These are phyloP conservation scores for Trichomycterus rosablanca DNA, from an alignment of 2,113 vertebrate genomes.

Conservation along the genomic window DNA sequence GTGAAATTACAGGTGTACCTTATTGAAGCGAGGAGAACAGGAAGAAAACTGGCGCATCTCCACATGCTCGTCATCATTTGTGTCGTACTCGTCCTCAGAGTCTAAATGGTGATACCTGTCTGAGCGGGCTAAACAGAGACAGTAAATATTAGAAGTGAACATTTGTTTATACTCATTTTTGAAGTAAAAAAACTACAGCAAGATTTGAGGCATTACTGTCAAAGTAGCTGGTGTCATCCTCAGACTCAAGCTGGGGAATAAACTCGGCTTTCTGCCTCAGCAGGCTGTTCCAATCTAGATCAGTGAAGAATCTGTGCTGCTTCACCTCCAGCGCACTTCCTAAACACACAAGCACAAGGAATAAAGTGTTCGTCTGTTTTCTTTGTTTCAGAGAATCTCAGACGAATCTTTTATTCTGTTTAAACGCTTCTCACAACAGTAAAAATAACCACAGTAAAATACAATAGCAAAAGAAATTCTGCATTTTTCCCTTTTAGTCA, in stretches of 20 bases:
- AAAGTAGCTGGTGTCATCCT: constrained; percentile 98
- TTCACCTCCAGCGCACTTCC: constrained; percentile 93
- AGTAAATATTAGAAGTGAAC: not conserved
- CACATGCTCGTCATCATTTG: constrained; percentile 87
- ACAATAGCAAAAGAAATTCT: not conserved
- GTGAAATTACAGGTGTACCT: too few species aligned
- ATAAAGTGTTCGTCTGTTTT: not conserved
- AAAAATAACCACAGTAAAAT: not conserved
- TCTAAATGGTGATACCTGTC: constrained; percentile 92
- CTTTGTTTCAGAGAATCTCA: not conserved
- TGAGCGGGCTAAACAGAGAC: constrained; percentile 73
- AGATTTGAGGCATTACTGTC: constrained; percentile 76
- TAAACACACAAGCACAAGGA: constrained; percentile 42
- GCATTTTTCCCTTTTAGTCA: too few species aligned
- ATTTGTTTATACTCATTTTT: not conserved
- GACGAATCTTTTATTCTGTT: not conserved
- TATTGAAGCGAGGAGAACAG: constrained; percentile 92
- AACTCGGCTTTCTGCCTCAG: constrained; percentile 98
- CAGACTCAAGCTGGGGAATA: constrained; percentile 93
- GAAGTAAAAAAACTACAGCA: not conserved
- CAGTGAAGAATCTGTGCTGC: constrained; percentile 88
- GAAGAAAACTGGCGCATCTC: constrained; percentile 96
- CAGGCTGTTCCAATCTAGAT: constrained; percentile 93
- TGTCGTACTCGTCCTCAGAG: constrained; percentile 94
- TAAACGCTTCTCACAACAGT: not conserved